Percentiles rank a stretch among this genome's conserved stretches.
Conservation (phyloP, 2,113 vertebrate species). For the Myiozetetes cayanensis region DNA sequence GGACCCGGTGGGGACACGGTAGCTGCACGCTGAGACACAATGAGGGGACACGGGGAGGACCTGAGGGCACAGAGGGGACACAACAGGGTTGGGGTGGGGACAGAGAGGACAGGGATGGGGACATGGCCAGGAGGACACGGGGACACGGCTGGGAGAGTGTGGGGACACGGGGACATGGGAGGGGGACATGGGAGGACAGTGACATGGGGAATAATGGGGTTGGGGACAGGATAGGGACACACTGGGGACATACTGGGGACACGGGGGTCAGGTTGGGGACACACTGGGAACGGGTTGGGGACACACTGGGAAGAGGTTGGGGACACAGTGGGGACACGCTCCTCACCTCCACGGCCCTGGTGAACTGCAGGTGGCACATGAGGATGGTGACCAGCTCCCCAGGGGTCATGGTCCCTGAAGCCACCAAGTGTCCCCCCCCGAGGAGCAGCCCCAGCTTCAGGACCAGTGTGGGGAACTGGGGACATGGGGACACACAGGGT, state of each 20-base stretch:
- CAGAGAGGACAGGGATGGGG: background rate
- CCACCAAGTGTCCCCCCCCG: background rate
- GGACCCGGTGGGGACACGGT: too few relatives aligned
- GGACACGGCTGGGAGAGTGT: too few relatives aligned
- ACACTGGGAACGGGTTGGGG: too few relatives aligned
- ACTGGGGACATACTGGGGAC: too few relatives aligned
- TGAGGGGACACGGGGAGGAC: background rate
- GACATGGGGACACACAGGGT: background rate
- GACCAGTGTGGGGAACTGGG: background rate
- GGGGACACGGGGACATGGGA: background rate
- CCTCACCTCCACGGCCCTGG: fast-evolving
- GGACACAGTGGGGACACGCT: background rate
- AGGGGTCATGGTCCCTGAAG: background rate
- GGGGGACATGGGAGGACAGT: background rate
- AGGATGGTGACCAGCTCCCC: background rate
- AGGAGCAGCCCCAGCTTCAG: background rate
- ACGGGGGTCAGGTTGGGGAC: too few relatives aligned
- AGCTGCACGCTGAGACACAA: background rate
- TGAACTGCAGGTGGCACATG: too few relatives aligned
- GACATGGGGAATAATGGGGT: background rate
- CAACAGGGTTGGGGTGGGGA: background rate
- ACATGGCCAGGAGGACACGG: background rate
- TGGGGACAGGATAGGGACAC: background rate
- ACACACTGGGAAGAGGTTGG: background rate
- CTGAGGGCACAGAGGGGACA: background rate